These are phyloP conservation scores for Rhabdophis nuchalis DNA, from an alignment of 2,797 vertebrate genomes.

Conservation along the genomic window DNA sequence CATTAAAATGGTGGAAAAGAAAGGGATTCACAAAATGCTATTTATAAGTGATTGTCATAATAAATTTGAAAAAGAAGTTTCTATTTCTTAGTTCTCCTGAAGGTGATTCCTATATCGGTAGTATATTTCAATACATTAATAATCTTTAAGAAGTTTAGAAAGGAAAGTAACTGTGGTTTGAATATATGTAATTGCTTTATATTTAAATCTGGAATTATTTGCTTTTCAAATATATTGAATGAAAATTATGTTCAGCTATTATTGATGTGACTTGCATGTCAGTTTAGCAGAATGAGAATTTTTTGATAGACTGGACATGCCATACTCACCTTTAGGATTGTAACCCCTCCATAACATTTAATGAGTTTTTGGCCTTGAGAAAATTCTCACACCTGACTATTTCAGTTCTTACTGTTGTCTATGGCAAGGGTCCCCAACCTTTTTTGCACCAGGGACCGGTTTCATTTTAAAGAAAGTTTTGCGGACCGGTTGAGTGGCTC, in stretches of 20 bases:
- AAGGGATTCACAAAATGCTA: neutral
- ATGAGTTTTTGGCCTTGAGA: neutral
- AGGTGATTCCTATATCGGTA: neutral
- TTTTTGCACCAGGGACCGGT: too few relatives aligned
- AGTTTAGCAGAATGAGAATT: neutral
- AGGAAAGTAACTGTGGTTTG: neutral
- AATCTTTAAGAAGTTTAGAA: neutral
- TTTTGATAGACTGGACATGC: neutral
- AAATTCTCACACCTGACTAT: neutral
- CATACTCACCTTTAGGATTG: neutral
- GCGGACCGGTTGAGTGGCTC: too few relatives aligned
- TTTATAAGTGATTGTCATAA: neutral
- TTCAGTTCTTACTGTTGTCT: neutral
- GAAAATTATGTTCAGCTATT: neutral
- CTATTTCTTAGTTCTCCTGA: neutral
- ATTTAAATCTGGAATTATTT: neutral
- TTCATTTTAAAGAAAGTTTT: too few relatives aligned
- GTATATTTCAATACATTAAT: neutral
- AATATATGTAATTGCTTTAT: neutral
- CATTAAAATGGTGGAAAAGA: neutral
- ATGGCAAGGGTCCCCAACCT: too few relatives aligned
- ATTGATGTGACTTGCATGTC: neutral
- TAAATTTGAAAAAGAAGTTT: neutral
- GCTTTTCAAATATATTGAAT: neutral
- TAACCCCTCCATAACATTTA: neutral